Evolutionary conservation across 2,797 vertebrate species (phyloP).

Genomic region (Epinephelus awoara): DNA sequence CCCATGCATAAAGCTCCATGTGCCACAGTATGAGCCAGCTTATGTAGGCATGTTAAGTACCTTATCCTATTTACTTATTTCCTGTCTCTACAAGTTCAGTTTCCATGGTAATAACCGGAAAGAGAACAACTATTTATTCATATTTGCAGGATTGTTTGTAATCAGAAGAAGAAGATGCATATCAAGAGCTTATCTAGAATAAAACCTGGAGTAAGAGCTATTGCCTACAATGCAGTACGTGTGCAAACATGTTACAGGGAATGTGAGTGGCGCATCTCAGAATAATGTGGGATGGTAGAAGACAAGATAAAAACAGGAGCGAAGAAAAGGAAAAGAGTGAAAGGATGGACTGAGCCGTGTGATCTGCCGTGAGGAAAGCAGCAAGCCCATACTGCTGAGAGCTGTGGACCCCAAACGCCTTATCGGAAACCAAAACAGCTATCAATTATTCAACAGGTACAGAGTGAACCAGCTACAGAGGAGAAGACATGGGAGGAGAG

Average conservation of each 20-base stretch:
- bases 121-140: slow-evolving; percentile 50
- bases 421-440: slow-evolving; percentile 84
- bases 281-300: slow-evolving; percentile 33
- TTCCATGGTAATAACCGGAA: slow-evolving; percentile 68
- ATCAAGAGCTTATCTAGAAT: slow-evolving; percentile 51
- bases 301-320: slow-evolving; percentile 25
- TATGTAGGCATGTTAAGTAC: slow-evolving; percentile 47
- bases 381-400: slow-evolving; percentile 70
- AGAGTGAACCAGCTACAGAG: slow-evolving; percentile 75
- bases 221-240: slow-evolving; percentile 12
- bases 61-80: slow-evolving; percentile 47
- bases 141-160: slow-evolving; percentile 61
- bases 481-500: slow-evolving; percentile 73
- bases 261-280: slow-evolving; percentile 21
- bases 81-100: slow-evolving; percentile 55
- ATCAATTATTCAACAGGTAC: slow-evolving; percentile 87
- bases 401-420: slow-evolving; percentile 77
- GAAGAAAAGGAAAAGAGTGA: slow-evolving; percentile 38
- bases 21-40: slow-evolving; percentile 16
- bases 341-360: slow-evolving; percentile 60
- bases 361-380: slow-evolving; percentile 70
- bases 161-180: slow-evolving; percentile 52
- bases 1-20: background rate
- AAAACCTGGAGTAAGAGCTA: slow-evolving; percentile 28
- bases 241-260: slow-evolving; percentile 29